A percentile compares a stretch with the other conserved stretches of the same genome.
Evolutionary conservation across 2,888 invertebrate species (phyloP).

Genomic region (Orthosia gothica): DNA sequence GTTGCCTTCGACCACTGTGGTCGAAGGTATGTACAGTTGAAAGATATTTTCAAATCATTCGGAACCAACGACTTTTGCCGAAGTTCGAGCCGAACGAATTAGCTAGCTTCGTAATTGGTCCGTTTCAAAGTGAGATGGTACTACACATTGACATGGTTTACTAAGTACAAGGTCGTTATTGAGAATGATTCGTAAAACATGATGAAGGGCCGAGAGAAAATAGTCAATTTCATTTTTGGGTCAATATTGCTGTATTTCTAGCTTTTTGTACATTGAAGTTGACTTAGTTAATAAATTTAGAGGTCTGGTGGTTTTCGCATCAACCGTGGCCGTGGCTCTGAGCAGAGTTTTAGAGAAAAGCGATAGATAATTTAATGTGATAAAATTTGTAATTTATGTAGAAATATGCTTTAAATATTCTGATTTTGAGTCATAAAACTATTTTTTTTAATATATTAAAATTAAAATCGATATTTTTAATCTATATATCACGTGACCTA

Average conservation of each 20-base stretch:
- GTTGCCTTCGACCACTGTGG: neutral
- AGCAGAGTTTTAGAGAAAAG: too few species aligned
- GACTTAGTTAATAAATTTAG: too few species aligned
- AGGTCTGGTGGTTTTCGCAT: too few species aligned
- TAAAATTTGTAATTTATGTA: too few species aligned
- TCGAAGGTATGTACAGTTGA: too few species aligned
- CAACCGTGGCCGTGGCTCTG: too few species aligned
- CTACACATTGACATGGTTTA: constrained; percentile 34
- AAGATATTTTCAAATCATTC: constrained; percentile 21
- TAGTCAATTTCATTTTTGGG: neutral
- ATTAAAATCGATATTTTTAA: too few species aligned
- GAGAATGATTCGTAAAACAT: constrained; percentile 33
- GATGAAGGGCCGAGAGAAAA: constrained; percentile 28
- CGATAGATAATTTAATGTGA: too few species aligned
- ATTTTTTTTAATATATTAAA: too few species aligned
- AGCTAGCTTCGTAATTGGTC: constrained; percentile 12
- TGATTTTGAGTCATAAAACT: too few species aligned
- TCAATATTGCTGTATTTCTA: neutral
- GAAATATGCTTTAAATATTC: too few species aligned
- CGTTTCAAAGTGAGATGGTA: constrained; percentile 30
- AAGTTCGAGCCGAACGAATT: constrained; percentile 23
- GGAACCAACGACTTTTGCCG: constrained; percentile 13
- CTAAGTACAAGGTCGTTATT: neutral
- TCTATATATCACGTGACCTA: too few species aligned
- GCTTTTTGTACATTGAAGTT: neutral